Conservation (phyloP, 2,797 vertebrate species). For the Pogonophryne albipinna region DNA sequence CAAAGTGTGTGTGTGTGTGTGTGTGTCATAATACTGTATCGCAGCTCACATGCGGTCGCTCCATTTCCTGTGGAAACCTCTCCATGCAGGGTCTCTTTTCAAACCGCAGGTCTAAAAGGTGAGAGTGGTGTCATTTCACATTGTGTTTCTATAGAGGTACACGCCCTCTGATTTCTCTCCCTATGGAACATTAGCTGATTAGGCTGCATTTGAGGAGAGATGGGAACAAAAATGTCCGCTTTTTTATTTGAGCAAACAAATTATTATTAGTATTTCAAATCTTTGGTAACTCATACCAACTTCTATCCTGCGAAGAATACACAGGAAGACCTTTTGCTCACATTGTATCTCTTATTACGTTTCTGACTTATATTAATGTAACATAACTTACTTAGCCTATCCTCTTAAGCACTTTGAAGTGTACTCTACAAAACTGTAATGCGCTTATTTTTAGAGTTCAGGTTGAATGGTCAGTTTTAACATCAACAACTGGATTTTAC, state of each 20-base stretch:
- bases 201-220: not conserved
- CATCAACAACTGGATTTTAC: not conserved
- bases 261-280: not conserved
- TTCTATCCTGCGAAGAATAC: not conserved
- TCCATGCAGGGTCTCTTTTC: conserved; percentile 7
- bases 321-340: not conserved
- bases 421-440: no score
- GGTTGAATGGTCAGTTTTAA: no score
- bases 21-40: conserved; percentile 8
- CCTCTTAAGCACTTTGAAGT: no score
- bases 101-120: conserved; percentile 32
- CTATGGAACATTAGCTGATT: conserved; percentile 27
- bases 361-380: no score
- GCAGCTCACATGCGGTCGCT: not conserved
- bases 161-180: conserved; percentile 9
- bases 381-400: no score
- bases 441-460: no score
- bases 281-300: not conserved
- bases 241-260: no score
- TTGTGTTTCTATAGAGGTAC: conserved; percentile 20
- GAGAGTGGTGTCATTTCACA: not conserved
- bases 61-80: conserved; percentile 64
- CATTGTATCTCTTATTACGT: no score
- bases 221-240: conserved; percentile 7
- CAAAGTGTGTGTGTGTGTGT: not conserved